A percentile compares a stretch with the other conserved stretches of the same genome.
phyloP scores from a whole-genome alignment of 2,113 vertebrate genomes.

The Gallinago jamesoni region DNA sequence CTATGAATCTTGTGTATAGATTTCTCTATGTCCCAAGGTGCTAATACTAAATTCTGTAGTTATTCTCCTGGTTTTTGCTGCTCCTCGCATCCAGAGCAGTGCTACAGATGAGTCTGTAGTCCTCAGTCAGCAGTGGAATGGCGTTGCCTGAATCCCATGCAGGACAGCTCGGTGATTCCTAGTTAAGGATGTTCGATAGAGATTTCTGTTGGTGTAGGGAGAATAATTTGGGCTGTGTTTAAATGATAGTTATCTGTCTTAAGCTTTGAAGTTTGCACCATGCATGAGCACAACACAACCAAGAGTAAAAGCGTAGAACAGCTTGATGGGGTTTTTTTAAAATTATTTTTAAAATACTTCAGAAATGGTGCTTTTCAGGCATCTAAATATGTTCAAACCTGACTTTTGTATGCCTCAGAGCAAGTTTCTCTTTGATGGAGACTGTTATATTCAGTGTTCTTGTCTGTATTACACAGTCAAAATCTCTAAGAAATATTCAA shows the following conservation, averaged over 20 bases:
- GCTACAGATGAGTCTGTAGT: background rate
- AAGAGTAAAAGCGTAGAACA: background rate
- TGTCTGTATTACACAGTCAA: background rate
- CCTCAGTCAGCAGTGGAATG: background rate
- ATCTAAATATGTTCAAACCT: background rate
- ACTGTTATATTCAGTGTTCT: background rate
- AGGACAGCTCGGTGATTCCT: background rate
- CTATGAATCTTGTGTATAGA: background rate
- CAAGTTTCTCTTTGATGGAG: background rate
- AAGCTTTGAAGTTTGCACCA: background rate
- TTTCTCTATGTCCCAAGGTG: background rate
- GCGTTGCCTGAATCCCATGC: background rate
- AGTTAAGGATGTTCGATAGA: background rate
- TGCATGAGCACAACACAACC: background rate
- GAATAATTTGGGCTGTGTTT: background rate
- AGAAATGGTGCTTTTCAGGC: background rate
- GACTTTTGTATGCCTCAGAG: background rate
- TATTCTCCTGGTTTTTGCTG: background rate
- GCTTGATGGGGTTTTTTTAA: background rate
- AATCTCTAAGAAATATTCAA: background rate
- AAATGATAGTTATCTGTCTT: rapidly evolving
- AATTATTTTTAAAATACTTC: background rate
- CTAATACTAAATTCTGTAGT: background rate
- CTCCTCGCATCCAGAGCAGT: rapidly evolving
- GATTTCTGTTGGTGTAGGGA: background rate